Evolutionary conservation across 2,113 vertebrate genomes (phyloP).

Genomic region (Nycticebus coucang): DNA sequence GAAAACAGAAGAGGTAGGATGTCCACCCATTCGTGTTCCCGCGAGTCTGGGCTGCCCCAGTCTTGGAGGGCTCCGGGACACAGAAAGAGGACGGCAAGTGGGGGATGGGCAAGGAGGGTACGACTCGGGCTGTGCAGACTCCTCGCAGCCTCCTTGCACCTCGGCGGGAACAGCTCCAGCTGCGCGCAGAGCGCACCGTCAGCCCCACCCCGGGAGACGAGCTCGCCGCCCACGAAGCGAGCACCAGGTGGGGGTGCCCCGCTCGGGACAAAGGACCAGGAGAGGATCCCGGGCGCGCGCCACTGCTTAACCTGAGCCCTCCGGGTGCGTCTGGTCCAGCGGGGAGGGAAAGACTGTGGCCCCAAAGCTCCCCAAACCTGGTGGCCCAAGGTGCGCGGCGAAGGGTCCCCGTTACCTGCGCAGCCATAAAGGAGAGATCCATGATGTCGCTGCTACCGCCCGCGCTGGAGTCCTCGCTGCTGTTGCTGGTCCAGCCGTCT

Average conservation of each 20-base stretch:
- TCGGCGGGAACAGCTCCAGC: not conserved
- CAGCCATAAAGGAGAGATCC: slow-evolving; percentile 98
- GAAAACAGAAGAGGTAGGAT: not conserved
- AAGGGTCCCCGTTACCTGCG: slow-evolving; percentile 88
- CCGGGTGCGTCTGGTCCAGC: not conserved
- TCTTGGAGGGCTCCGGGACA: not conserved
- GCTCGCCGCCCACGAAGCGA: not conserved
- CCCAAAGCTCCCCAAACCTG: slow-evolving; percentile 23
- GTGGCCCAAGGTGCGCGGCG: not conserved
- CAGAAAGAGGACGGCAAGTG: not conserved
- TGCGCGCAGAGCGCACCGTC: not conserved
- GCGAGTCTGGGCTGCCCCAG: not conserved
- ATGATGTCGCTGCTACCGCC: slow-evolving; percentile 84
- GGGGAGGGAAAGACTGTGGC: not conserved
- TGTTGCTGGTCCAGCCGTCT: not conserved
- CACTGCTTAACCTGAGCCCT: not conserved
- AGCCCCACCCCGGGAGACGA: not conserved
- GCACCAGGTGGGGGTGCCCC: slow-evolving; percentile 45
- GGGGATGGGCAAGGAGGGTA: not conserved
- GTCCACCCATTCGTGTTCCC: not conserved
- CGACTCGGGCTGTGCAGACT: not conserved
- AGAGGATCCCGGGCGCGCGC: not conserved
- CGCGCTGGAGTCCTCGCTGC: slow-evolving; percentile 51
- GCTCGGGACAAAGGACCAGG: slow-evolving; percentile 59
- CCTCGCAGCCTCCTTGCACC: not conserved